Base-by-base conservation (phyloP, 92 coral and sea anemone species). In the Phenganax stokvisi region DNA sequence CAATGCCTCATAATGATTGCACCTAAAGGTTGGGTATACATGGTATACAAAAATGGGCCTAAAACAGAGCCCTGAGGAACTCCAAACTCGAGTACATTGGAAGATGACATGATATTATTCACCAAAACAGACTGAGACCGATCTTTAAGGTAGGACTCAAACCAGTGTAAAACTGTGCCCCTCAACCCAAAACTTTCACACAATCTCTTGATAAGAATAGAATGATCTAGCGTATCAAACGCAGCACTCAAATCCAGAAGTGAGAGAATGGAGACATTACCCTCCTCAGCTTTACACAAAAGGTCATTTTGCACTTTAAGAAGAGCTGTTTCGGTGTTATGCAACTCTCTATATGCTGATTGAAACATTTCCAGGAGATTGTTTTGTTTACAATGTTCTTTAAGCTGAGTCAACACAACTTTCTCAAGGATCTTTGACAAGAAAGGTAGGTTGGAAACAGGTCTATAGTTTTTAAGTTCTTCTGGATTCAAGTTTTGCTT, bases 401-500 rank as follows among this genome's bases (percentile, higher is more conserved):
- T 72, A 13, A 72, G 20, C 51, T 75, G 80, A 54, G 9, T 57
- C 47, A 68, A 9, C 8, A 76, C 81, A 53, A 76, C 81, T 65
- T 76, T 76, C 12, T 56, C 68, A n/a, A 76, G 13, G 37, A 76
- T 30, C 58, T 76, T 56, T 37, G 80, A 75, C 30, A 75, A 20
- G 29, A 75, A 75, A 20, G 51, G 27, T 16, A 75, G 64, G 51
- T 75, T 75, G 17, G 80, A 58, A 7, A 56, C 58, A 5, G 81
- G 81, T 27, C 81, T 12, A 57, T 56, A 75, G 51, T 52, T 74
- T 7, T 51, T 75, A 37, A 12, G 56, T 9, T 80, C 77, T 7
- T 31, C 47, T 56, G 51, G 17, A 85, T 85, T 80, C 0, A 85
- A 80, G 76, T 85, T 79, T 51, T 25, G 51, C 55, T 79, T 85